Base-by-base conservation (phyloP, 2,113 vertebrate species). In the Tetrax tetrax region DNA sequence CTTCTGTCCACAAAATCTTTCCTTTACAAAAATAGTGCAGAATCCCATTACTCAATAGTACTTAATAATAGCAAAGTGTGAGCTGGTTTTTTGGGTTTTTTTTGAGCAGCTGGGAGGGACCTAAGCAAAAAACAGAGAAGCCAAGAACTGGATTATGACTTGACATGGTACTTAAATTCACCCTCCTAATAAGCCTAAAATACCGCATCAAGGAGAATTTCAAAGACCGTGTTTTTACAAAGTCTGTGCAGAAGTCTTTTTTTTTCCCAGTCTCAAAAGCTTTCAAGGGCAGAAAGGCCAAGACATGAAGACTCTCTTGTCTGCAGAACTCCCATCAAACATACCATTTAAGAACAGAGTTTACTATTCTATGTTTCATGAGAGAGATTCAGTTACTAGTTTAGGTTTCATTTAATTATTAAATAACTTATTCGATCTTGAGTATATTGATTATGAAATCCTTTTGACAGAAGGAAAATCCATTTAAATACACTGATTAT, bases 151-250 rank as follows among this genome's bases (percentile, higher is more conserved):
- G 61, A 97, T 93, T 91, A 68, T 51, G 41, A 80, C 72, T 89
- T 93, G 68, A 87, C 72, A 45, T 51, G 41, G 28, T 66, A 86
- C 94, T 90, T 93, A 90, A 74, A 87, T 90, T 78, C 65, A 80
- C 51, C 60, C 71, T 95, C 94, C 47, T 95, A 95, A 97, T 96
- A 95, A 97, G 61, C 89, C 81, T 92, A 82, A 97, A 95, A 94
- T 91, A 72, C 41, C 66, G 95, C 86, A 96, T 86, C 89, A 97
- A 96, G 72, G 50, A 90, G 83, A 87, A 92, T 96, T 97, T 96
- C 89, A 96, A 95, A 97, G 93, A 57, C 31, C 38, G 65, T 9
- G 16, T 81, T 79, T 64, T 86, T 90, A 94, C 59, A 82, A 93
- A 95, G 69, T 93, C 87, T 75, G 70, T 89, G 76, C 74, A 95